These are phyloP conservation scores for Cardiocondyla obscurior DNA, from an alignment of 1,140 invertebrate species.

Conservation along the genomic window DNA sequence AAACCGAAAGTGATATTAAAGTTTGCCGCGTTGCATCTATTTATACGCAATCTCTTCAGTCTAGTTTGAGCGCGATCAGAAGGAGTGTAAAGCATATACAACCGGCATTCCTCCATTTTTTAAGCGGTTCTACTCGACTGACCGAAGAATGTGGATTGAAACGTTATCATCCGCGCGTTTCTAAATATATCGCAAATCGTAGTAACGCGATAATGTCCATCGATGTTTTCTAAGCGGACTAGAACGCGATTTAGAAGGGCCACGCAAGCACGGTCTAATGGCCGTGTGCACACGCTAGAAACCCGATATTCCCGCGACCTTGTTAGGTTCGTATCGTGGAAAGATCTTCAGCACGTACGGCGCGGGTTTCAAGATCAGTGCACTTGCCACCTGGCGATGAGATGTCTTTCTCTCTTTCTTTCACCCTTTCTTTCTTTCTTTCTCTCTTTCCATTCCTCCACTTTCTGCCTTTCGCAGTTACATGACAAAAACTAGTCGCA, in stretches of 20 bases:
- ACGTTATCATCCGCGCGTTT: neutral
- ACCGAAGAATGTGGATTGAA: neutral
- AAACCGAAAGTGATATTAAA: neutral
- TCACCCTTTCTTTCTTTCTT: neutral
- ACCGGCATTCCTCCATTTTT: neutral
- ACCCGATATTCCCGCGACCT: slow-evolving; percentile 68
- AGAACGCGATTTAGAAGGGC: neutral
- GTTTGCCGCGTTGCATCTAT: neutral
- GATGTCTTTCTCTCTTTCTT: slow-evolving; percentile 52
- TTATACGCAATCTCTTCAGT: neutral
- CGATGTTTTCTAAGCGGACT: neutral
- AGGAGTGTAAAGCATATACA: neutral
- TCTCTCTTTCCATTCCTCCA: neutral
- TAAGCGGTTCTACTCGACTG: neutral
- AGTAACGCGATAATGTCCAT: neutral
- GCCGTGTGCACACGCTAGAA: slow-evolving; percentile 40
- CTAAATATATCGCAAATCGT: neutral
- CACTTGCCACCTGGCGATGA: slow-evolving; percentile 78
- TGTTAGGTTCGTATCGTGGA: slow-evolving; percentile 69
- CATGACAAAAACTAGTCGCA: slow-evolving; percentile 82
- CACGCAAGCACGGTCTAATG: slow-evolving; percentile 40
- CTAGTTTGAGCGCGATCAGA: neutral
- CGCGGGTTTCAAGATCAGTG: slow-evolving; percentile 67
- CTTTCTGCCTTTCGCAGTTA: slow-evolving; percentile 72
- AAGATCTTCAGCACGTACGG: slow-evolving; percentile 69